Percentiles rank a stretch among this genome's conserved stretches.
phyloP scores from a whole-genome alignment of 92 coral and sea anemone species.

The Epizoanthus scotinus region DNA sequence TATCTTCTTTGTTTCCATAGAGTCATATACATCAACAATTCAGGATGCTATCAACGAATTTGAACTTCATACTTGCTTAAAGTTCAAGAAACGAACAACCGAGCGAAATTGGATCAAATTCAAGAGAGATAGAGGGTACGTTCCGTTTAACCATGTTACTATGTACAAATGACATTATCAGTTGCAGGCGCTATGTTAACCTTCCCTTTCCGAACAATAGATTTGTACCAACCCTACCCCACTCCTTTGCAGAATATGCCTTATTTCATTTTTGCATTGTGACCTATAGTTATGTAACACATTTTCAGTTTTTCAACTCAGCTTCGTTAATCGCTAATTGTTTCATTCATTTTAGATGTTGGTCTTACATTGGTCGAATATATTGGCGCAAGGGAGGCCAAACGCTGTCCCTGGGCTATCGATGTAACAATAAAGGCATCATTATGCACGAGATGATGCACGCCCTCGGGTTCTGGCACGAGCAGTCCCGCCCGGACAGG shows the following conservation, averaged over 20 bases:
- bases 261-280: no score
- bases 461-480: constrained; percentile 95
- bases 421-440: constrained; percentile 84
- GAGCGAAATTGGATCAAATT: constrained; percentile 91
- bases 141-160: not conserved
- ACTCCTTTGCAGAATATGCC: no score
- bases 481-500: constrained; percentile 92
- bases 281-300: no score
- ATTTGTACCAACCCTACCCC: no score
- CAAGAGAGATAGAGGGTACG: constrained; percentile 81
- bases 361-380: constrained; percentile 93
- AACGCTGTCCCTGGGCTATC: constrained; percentile 74
- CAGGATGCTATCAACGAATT: constrained; percentile 77
- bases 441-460: constrained; percentile 97
- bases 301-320: no score
- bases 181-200: not conserved
- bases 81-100: constrained; percentile 67
- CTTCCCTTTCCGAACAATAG: no score
- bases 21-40: constrained; percentile 60
- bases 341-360: constrained; percentile 62
- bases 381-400: constrained; percentile 83
- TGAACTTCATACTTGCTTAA: constrained; percentile 79
- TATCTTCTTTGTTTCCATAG: constrained; percentile 26
- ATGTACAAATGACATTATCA: not conserved
- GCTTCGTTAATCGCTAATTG: not conserved